These are phyloP conservation scores for Scomber scombrus DNA, from an alignment of 2,113 vertebrate species.

Conservation along the genomic window DNA sequence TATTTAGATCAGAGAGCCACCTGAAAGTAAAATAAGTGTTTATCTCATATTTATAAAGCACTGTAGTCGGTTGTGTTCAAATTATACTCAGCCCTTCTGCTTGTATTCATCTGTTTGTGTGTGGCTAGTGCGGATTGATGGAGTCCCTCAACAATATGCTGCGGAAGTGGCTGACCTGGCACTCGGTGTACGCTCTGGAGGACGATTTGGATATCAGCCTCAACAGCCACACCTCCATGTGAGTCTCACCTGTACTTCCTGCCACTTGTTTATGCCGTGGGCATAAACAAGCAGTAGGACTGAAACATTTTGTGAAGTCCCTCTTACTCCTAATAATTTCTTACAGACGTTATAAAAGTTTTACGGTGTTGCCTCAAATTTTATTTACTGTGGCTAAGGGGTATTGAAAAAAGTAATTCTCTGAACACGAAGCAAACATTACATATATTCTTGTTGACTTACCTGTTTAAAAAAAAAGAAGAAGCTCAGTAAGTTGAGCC, in stretches of 20 bases:
- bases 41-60: not conserved
- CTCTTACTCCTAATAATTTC: slow-evolving; percentile 1
- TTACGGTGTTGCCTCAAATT: slow-evolving; percentile 13
- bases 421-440: not conserved
- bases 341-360: slow-evolving; percentile 22
- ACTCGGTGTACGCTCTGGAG: slow-evolving; percentile 78
- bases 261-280: slow-evolving; percentile 21
- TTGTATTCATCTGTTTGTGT: not conserved
- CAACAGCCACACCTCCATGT: slow-evolving; percentile 84
- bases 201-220: slow-evolving; percentile 81
- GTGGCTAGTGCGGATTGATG: slow-evolving; percentile 89
- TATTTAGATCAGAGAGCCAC: not conserved
- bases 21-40: not conserved
- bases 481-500: not conserved
- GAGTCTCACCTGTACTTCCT: slow-evolving; percentile 57
- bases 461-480: not conserved
- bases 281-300: slow-evolving; percentile 32
- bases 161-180: slow-evolving; percentile 92
- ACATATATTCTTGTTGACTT: not conserved
- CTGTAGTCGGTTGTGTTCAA: not conserved
- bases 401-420: slow-evolving; percentile 4
- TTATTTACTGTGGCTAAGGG: slow-evolving; percentile 9
- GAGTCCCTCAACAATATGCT: slow-evolving; percentile 91
- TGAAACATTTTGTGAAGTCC: slow-evolving; percentile 4
- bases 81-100: not conserved